These are phyloP conservation scores for Scatophagus argus DNA, from an alignment of 2,113 vertebrate species.

Conservation along the genomic window DNA sequence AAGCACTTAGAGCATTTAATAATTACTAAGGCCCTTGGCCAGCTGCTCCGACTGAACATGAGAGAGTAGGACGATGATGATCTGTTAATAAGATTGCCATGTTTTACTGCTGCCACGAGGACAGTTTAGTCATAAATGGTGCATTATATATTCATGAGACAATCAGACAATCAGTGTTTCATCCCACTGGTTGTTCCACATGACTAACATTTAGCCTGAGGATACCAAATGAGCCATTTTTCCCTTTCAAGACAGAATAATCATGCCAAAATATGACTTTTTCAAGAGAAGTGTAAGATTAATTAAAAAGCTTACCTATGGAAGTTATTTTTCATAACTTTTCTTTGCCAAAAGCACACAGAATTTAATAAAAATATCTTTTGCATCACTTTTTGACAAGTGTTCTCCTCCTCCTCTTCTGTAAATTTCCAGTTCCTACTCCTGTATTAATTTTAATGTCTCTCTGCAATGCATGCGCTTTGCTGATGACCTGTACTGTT, in stretches of 20 bases:
- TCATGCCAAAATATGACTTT: constrained; percentile 28
- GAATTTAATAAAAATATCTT: not conserved
- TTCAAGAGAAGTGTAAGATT: constrained; percentile 6
- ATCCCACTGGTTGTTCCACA: constrained; percentile 67
- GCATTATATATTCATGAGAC: constrained; percentile 79
- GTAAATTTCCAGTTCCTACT: constrained; percentile 8
- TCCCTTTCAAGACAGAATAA: constrained; percentile 53
- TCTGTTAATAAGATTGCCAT: constrained; percentile 79
- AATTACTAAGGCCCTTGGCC: constrained; percentile 80
- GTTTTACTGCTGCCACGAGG: constrained; percentile 69
- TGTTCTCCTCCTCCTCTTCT: not conserved
- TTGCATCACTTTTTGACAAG: not conserved
- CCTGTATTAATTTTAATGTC: constrained; percentile 60
- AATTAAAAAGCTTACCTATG: not conserved
- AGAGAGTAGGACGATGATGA: constrained; percentile 68
- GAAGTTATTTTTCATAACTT: not conserved
- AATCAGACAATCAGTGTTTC: constrained; percentile 77
- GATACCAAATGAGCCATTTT: constrained; percentile 56
- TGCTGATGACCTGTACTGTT: constrained; percentile 74
- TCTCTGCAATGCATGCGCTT: constrained; percentile 30
- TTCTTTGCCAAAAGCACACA: not conserved
- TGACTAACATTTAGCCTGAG: constrained; percentile 56
- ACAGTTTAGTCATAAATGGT: constrained; percentile 78
- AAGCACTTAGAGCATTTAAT: constrained; percentile 85
- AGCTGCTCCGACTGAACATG: constrained; percentile 62